Conservation (phyloP, 2,888 invertebrate genomes). For the Drosophila formosana region DNA sequence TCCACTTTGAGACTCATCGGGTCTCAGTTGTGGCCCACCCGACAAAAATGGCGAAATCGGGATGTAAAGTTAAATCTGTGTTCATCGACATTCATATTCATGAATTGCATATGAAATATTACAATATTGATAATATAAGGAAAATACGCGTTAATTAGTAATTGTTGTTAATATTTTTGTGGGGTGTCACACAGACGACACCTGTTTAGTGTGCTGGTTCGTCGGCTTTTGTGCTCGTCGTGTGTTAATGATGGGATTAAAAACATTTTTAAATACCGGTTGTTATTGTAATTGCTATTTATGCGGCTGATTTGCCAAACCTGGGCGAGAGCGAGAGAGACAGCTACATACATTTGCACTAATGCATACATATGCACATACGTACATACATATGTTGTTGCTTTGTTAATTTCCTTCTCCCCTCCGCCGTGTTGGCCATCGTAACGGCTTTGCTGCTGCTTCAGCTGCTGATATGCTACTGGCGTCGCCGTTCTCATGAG, state of each 20-base stretch:
- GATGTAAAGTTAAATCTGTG: not conserved
- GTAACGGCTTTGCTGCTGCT: constrained; percentile 36
- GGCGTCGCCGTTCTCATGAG: constrained; percentile 48
- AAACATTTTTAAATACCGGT: constrained; percentile 72
- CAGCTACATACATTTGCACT: not conserved
- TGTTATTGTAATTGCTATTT: constrained; percentile 67
- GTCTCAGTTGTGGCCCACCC: constrained; percentile 22
- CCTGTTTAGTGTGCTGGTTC: constrained; percentile 16
- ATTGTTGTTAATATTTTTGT: constrained; percentile 29
- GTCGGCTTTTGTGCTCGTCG: constrained; percentile 6
- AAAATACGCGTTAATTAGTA: not conserved
- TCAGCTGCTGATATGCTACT: constrained; percentile 53
- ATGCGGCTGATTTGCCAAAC: constrained; percentile 44
- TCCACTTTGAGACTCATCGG: not conserved
- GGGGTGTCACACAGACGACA: constrained; percentile 10
- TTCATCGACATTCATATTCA: too few species aligned
- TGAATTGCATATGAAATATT: too few species aligned
- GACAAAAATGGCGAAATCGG: constrained; percentile 22
- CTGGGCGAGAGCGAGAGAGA: constrained; percentile 29
- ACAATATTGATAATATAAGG: not conserved
- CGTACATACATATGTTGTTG: not conserved
- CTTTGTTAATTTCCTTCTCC: constrained; percentile 36
- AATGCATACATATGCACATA: constrained; percentile 1
- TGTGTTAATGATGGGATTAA: constrained; percentile 58
- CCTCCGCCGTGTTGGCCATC: constrained; percentile 15